Evolutionary conservation across 2,797 vertebrate species (phyloP).

Genomic region (Oreochromis grahami): DNA sequence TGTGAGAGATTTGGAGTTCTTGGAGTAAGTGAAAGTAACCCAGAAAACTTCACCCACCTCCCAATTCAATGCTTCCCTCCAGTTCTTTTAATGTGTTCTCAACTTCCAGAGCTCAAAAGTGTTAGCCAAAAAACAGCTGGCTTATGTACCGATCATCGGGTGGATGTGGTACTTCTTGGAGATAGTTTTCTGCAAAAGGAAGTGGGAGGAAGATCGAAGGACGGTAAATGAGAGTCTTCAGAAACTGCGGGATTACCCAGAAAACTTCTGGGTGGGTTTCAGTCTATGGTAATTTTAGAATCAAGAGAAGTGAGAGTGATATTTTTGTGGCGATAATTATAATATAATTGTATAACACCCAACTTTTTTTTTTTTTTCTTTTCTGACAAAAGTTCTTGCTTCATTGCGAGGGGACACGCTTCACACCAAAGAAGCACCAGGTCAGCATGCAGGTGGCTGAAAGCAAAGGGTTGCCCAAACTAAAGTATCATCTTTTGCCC

Average conservation of each 20-base stretch:
- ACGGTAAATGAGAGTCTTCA: constrained; percentile 82
- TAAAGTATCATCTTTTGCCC: constrained; percentile 94
- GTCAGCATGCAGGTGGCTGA: constrained; percentile 96
- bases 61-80: not conserved
- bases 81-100: not conserved
- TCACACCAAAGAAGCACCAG: constrained; percentile 91
- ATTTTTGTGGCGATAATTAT: not conserved
- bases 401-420: constrained; percentile 93
- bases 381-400: constrained; percentile 85
- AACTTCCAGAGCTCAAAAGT: constrained; percentile 89
- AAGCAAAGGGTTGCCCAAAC: constrained; percentile 91
- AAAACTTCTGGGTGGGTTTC: constrained; percentile 85
- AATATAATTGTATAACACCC: not conserved
- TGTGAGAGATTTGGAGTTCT: constrained; percentile 93
- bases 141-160: constrained; percentile 91
- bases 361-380: not conserved
- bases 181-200: constrained; percentile 95
- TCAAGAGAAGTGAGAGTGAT: not conserved
- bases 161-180: constrained; percentile 99
- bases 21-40: constrained; percentile 80
- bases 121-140: constrained; percentile 92
- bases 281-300: not conserved
- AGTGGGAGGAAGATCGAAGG: constrained; percentile 92
- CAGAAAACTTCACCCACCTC: not conserved
- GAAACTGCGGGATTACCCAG: constrained; percentile 89